Evolutionary conservation across 1,140 invertebrate genomes (phyloP).

Genomic region (Tetraneura akinire): DNA sequence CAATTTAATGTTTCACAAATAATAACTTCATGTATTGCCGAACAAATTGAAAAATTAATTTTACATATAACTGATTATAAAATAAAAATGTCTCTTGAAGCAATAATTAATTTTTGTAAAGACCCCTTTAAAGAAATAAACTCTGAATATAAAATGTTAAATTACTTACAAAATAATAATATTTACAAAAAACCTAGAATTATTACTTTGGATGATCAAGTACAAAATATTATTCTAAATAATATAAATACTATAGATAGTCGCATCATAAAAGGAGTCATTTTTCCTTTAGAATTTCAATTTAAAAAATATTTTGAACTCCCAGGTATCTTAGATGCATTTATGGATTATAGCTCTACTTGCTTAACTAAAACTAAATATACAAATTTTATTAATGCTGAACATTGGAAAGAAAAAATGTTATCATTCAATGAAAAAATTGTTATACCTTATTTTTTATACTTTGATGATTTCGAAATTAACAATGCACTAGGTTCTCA

Average conservation of each 20-base stretch:
- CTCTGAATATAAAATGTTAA: conserved; percentile 9
- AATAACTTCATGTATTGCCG: too few species aligned
- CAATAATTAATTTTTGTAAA: conserved; percentile 4
- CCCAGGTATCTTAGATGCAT: background rate
- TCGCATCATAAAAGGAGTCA: background rate
- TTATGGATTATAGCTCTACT: background rate
- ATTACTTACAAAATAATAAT: conserved; percentile 3
- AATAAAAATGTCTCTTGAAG: background rate
- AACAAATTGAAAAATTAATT: too few species aligned
- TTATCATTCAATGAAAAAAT: background rate
- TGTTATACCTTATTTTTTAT: background rate
- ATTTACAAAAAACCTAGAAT: background rate
- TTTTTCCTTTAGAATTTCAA: background rate
- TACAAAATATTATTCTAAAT: conserved; percentile 7
- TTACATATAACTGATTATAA: too few species aligned
- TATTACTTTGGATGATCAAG: conserved; percentile 1
- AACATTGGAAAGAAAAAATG: background rate
- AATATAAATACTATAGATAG: background rate
- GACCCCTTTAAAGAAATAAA: conserved; percentile 1
- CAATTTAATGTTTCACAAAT: too few species aligned
- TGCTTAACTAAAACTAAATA: background rate
- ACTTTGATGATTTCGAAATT: background rate
- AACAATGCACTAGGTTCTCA: background rate
- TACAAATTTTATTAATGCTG: background rate
- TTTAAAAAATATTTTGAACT: background rate